Evolutionary conservation across 35 echinoderm and acorn worm species (phyloP), one percentile per base, ranked within the genome.

Genomic region (Apostichopus parvimensis): DNA sequence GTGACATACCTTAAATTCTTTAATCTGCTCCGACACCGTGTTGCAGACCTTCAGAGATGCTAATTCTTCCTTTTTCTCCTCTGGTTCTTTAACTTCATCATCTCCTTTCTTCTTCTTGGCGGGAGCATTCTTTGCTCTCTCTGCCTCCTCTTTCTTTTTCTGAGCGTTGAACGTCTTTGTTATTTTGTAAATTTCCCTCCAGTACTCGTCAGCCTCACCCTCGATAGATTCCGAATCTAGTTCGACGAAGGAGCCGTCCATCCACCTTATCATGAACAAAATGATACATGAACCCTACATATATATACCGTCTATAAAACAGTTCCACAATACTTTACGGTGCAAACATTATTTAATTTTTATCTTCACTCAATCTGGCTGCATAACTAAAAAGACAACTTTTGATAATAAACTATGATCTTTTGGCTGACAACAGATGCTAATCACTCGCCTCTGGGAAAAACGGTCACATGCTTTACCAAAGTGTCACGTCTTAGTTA

Each of bases 151-250:
- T 96, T 92, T 96, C 93, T 99, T 99, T 84, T 96, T 96, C 56
- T 89, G 85, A 56, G 87, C 83, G 77, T 93, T 82, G 78, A 99
- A 99, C 25, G 81, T 91, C 89, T 99, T 96, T 79, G 95, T 99
- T 59, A 93, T 99, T 90, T 99, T 99, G 97, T 99, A 99, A 87
- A 99, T 99, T 54, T 99, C 97, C 82, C 97, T 91, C 95, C 95
- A 96, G 90, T 93, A 99, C 28, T 99, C 97, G 59, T 99, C 97
- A 0, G 92, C 93, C 65, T 99, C 97, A 8, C 90, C 91, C 25
- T 96, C 95, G 57, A 96, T 99, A 8, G 94, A 94, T 76, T 99
- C 97, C 18, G 97, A 99, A 65, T 96, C 91, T 9, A 96, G 81
- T 65, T 96, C 95, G 9, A 96, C 60, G 79, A 99, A 99, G 60